A percentile compares a stretch with the other conserved stretches of the same genome.
These are phyloP conservation scores for Geococcyx californianus DNA, from an alignment of 2,113 vertebrate species.

Conservation along the genomic window DNA sequence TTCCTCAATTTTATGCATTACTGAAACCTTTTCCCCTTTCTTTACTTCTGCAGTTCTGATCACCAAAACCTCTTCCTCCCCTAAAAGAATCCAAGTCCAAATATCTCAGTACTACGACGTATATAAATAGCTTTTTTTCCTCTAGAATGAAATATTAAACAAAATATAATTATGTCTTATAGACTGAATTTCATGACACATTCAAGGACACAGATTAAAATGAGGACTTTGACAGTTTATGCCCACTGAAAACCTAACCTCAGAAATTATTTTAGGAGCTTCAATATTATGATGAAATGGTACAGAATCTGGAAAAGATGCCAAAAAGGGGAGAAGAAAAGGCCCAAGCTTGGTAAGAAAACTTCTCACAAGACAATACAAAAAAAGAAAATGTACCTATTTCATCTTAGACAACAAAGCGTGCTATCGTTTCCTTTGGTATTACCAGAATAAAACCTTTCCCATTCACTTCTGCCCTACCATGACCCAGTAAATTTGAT, in stretches of 20 bases:
- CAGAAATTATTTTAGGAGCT: background rate
- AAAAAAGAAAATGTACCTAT: background rate
- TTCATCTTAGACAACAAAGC: background rate
- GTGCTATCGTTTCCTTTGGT: background rate
- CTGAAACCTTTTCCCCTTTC: background rate
- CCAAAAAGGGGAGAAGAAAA: background rate
- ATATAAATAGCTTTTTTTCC: background rate
- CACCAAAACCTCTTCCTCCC: background rate
- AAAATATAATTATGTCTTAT: background rate
- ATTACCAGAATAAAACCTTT: background rate
- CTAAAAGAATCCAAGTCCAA: background rate
- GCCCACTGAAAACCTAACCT: background rate
- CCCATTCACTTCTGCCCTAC: background rate
- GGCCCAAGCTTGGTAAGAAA: background rate
- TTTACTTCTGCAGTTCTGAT: constrained; percentile 28
- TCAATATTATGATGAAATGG: background rate
- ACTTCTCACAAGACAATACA: background rate
- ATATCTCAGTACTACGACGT: background rate
- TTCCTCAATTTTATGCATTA: constrained; percentile 13
- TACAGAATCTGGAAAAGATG: background rate
- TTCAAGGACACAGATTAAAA: background rate
- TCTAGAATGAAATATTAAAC: background rate
- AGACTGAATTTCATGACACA: background rate
- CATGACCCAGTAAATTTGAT: background rate
- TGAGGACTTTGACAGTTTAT: background rate